A percentile compares a stretch with the other conserved stretches of the same genome.
phyloP scores from a whole-genome alignment of 2,888 invertebrate genomes.

The Perizoma affinitatum region DNA sequence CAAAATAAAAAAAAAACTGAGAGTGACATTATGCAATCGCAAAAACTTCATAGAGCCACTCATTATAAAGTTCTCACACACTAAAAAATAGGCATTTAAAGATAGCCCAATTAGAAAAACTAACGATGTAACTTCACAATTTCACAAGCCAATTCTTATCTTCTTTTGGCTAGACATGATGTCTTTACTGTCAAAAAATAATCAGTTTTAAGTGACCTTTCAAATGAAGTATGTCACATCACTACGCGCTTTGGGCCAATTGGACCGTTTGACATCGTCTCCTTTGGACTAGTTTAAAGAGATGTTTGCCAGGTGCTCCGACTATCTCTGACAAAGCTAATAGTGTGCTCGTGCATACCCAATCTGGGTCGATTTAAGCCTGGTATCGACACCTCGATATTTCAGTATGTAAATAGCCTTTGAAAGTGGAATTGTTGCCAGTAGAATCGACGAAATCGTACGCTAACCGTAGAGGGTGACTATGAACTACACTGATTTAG shows the following conservation, averaged over 20 bases:
- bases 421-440: constrained; percentile 33
- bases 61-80: not conserved
- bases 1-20: no score
- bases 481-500: not conserved
- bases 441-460: constrained; percentile 27
- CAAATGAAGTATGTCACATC: not conserved
- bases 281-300: not conserved
- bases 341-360: constrained; percentile 25
- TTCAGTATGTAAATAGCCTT: constrained; percentile 42
- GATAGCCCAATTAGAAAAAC: no score
- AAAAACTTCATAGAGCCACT: not conserved
- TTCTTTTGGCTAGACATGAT: no score
- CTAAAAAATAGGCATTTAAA: no score
- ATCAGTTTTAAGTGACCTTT: not conserved
- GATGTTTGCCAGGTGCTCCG: constrained; percentile 13
- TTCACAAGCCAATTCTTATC: no score
- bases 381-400: constrained; percentile 41
- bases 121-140: no score
- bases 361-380: constrained; percentile 28
- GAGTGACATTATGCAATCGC: no score
- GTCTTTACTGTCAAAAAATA: no score
- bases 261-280: not conserved
- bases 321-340: constrained; percentile 25
- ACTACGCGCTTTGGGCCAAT: not conserved
- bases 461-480: constrained; percentile 11